These are phyloP conservation scores for Etia nguti DNA, from an alignment of 2,113 vertebrate species.

Conservation along the genomic window DNA sequence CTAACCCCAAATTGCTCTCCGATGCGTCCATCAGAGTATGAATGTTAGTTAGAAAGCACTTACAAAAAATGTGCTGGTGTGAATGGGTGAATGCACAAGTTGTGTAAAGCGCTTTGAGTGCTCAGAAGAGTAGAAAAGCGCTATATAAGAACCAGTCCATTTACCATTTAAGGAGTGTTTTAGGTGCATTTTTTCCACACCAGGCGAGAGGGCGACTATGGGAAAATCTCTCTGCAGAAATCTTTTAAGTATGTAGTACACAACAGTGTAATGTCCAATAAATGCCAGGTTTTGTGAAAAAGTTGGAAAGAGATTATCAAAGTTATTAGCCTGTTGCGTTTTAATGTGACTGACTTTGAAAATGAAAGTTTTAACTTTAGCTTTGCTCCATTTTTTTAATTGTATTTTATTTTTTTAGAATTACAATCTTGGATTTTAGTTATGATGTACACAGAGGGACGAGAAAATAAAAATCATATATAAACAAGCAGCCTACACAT, in stretches of 20 bases:
- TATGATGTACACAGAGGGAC: not conserved
- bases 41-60: too few relatives aligned
- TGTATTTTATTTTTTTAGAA: not conserved
- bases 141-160: too few relatives aligned
- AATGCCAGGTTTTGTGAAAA: not conserved
- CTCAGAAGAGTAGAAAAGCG: too few relatives aligned
- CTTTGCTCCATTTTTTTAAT: not conserved
- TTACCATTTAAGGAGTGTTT: not conserved
- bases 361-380: not conserved
- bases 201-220: not conserved
- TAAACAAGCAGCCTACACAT: not conserved
- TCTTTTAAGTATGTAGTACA: not conserved
- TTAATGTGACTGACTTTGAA: not conserved
- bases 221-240: not conserved
- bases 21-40: too few relatives aligned
- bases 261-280: not conserved
- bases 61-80: too few relatives aligned
- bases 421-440: not conserved
- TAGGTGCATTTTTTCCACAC: rapidly evolving
- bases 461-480: not conserved
- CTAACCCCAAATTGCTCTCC: too few relatives aligned
- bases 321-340: not conserved
- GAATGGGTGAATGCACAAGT: too few relatives aligned
- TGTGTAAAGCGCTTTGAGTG: too few relatives aligned
- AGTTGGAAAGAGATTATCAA: not conserved